phyloP scores from a whole-genome alignment of 2,888 invertebrate genomes.

The Colletes collaris region DNA sequence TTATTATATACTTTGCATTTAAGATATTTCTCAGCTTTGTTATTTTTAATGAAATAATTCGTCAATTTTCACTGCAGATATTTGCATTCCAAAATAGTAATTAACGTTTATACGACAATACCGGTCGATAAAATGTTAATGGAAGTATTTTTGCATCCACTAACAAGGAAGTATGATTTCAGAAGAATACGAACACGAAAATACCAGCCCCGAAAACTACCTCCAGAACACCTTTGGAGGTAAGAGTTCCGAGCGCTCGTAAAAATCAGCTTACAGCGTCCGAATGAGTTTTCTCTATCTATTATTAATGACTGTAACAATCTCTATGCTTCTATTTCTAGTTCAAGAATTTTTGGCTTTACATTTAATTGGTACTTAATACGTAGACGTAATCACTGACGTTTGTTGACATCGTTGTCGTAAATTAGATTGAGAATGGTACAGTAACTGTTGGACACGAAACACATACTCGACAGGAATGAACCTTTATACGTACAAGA shows the following conservation, averaged over 20 bases:
- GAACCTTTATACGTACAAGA: neutral
- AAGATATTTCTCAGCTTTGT: too few species aligned
- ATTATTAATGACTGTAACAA: constrained; percentile 33
- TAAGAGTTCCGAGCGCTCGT: constrained; percentile 60
- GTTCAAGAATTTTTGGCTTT: constrained; percentile 41
- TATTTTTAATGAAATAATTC: too few species aligned
- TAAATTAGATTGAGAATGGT: neutral
- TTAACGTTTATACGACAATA: neutral
- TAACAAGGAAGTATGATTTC: constrained; percentile 63
- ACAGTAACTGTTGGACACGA: constrained; percentile 1
- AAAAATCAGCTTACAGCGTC: constrained; percentile 38
- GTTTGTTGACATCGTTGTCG: constrained; percentile 7
- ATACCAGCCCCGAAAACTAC: constrained; percentile 54
- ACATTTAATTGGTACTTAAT: constrained; percentile 20
- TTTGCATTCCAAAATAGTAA: too few species aligned
- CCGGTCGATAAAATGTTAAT: neutral
- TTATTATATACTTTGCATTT: too few species aligned
- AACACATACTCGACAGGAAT: constrained; percentile 15
- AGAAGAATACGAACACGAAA: constrained; percentile 73
- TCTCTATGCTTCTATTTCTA: constrained; percentile 47
- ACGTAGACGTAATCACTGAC: constrained; percentile 40
- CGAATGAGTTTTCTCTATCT: constrained; percentile 16
- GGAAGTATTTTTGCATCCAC: neutral
- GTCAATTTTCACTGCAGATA: too few species aligned
- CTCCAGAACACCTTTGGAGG: constrained; percentile 61